Conservation (phyloP, 2,113 vertebrate genomes). For the Nettapus auritus region DNA sequence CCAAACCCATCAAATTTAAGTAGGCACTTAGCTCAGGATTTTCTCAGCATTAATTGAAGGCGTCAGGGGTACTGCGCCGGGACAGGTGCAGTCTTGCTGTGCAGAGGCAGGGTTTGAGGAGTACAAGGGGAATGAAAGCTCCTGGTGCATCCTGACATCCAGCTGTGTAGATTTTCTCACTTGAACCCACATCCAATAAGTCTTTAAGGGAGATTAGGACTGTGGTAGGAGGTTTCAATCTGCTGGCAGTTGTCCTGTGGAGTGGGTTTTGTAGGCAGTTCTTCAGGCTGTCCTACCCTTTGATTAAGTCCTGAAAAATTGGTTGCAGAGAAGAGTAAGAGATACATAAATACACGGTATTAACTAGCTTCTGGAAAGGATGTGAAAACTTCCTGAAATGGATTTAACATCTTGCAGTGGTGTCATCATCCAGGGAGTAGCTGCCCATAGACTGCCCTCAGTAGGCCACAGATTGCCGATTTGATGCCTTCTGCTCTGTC, state of each 20-base stretch:
- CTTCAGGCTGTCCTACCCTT: not conserved
- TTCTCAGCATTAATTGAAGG: constrained; percentile 61
- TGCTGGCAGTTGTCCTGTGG: not conserved
- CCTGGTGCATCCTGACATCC: not conserved
- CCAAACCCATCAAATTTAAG: constrained; percentile 60
- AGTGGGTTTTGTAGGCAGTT: not conserved
- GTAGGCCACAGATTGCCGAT: not conserved
- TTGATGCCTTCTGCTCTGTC: not conserved
- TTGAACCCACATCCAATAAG: not conserved
- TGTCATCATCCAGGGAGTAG: not conserved
- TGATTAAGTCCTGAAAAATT: not conserved
- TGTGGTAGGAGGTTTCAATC: not conserved
- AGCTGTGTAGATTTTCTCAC: not conserved
- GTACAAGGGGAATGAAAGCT: not conserved
- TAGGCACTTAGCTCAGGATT: constrained; percentile 52
- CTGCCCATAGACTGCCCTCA: not conserved
- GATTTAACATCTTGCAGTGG: not conserved
- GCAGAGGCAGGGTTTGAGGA: constrained; percentile 21
- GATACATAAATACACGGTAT: not conserved
- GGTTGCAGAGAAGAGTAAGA: not conserved
- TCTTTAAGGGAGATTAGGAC: not conserved
- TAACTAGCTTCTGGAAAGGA: not conserved
- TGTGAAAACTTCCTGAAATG: not conserved
- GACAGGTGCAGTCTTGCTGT: constrained; percentile 47
- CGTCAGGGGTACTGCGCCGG: not conserved